A percentile compares a stretch with the other conserved stretches of the same genome.
phyloP scores from a whole-genome alignment of 2,113 vertebrate species.

The Microcebus ravelobensis region DNA sequence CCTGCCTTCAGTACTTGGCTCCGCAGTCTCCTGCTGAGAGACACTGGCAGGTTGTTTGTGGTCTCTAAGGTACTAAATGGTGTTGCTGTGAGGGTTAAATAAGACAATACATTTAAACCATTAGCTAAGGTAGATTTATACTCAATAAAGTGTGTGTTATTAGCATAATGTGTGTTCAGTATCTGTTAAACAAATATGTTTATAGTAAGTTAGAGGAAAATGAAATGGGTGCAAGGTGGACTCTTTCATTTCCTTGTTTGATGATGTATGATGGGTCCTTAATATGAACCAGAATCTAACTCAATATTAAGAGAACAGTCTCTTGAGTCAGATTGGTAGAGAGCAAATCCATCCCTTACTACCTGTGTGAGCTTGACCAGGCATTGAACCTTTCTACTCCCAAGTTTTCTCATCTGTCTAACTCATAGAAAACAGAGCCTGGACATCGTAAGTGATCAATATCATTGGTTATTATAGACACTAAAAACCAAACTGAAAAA shows the following conservation, averaged over 20 bases:
- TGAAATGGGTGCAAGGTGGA: background rate
- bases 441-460: background rate
- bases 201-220: background rate
- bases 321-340: background rate
- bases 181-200: constrained; percentile 19
- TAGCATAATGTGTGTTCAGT: background rate
- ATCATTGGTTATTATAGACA: constrained; percentile 5
- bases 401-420: background rate
- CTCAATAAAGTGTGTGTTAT: background rate
- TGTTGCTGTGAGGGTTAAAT: background rate
- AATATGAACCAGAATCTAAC: background rate
- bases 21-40: background rate
- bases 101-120: background rate
- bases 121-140: background rate
- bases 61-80: background rate
- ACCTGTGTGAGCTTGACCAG: background rate
- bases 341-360: background rate
- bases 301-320: background rate
- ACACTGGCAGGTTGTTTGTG: background rate
- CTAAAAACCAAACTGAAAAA: constrained; percentile 16
- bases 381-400: background rate
- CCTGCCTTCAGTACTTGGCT: background rate
- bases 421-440: background rate
- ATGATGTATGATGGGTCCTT: background rate
- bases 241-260: background rate